Percentiles rank a stretch among this genome's conserved stretches.
Evolutionary conservation across 2,113 vertebrate genomes (phyloP).

Genomic region (Haliaeetus leucogaster): DNA sequence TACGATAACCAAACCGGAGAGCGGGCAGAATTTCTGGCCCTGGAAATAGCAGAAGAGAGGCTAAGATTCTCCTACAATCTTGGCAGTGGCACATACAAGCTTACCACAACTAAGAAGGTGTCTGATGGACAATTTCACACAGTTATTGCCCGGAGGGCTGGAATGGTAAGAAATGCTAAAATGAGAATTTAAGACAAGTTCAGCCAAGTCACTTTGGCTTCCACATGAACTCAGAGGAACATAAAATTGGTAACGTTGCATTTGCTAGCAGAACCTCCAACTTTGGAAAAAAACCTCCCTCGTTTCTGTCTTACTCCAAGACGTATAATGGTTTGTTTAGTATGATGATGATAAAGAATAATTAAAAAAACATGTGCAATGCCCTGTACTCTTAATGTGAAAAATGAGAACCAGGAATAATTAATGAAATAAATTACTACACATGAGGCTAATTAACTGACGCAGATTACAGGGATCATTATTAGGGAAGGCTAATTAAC

Average conservation of each 20-base stretch:
- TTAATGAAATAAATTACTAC: constrained; percentile 14
- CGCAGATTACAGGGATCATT: background rate
- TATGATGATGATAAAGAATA: background rate
- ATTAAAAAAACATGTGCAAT: background rate
- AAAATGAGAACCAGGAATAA: constrained; percentile 26
- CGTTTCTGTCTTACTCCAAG: background rate
- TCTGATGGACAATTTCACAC: constrained; percentile 97
- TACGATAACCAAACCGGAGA: constrained; percentile 95
- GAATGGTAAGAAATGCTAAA: constrained; percentile 83
- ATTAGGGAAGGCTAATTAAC: constrained; percentile 31
- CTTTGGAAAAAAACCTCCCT: background rate
- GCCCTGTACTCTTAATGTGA: background rate
- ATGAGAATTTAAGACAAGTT: background rate
- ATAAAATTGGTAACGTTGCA: background rate
- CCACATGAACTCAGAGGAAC: background rate
- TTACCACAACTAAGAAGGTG: constrained; percentile 89
- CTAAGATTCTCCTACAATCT: constrained; percentile 94
- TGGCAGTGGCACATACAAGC: constrained; percentile 87
- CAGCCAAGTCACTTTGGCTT: background rate
- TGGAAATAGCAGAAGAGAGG: constrained; percentile 87
- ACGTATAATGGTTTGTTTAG: background rate
- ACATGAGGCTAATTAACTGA: constrained; percentile 4
- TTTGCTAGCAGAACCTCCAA: background rate
- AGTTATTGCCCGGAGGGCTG: constrained; percentile 91
- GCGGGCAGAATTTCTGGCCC: constrained; percentile 90